A percentile compares a stretch with the other conserved stretches of the same genome.
Evolutionary conservation across 1,140 invertebrate species (phyloP).

Genomic region (Rhagoletis pomonella): DNA sequence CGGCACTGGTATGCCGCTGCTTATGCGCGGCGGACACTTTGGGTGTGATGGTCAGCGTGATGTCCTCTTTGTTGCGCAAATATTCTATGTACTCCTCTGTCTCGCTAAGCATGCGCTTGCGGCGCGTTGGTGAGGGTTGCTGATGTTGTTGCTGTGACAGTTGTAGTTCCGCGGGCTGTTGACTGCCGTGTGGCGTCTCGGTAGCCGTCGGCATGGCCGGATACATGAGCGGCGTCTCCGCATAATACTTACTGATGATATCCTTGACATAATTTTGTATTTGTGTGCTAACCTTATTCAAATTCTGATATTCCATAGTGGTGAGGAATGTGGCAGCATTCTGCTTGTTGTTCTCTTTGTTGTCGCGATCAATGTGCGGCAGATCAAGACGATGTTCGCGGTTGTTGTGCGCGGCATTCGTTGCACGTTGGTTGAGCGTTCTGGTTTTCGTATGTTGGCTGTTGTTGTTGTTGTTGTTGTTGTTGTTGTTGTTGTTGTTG

Average conservation of each 20-base stretch:
- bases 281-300: slow-evolving; percentile 71
- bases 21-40: slow-evolving; percentile 55
- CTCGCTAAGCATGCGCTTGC: slow-evolving; percentile 67
- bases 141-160: slow-evolving; percentile 53
- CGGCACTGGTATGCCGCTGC: background rate
- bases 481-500: slow-evolving; percentile 34
- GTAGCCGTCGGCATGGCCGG: slow-evolving; percentile 68
- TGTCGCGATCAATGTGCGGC: slow-evolving; percentile 6
- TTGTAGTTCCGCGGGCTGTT: slow-evolving; percentile 48
- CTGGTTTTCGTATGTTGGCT: slow-evolving; percentile 28
- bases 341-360: slow-evolving; percentile 57
- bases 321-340: slow-evolving; percentile 64
- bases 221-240: slow-evolving; percentile 67
- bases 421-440: slow-evolving; percentile 28
- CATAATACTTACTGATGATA: slow-evolving; percentile 73
- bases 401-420: slow-evolving; percentile 31
- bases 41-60: slow-evolving; percentile 70
- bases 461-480: background rate
- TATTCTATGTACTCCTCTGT: slow-evolving; percentile 73
- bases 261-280: slow-evolving; percentile 73
- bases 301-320: slow-evolving; percentile 73
- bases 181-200: slow-evolving; percentile 59
- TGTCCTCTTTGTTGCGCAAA: slow-evolving; percentile 72
- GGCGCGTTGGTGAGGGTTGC: slow-evolving; percentile 25
- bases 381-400: slow-evolving; percentile 59